Evolutionary conservation across 2,797 vertebrate genomes (phyloP).

Genomic region (Hybognathus amarus): DNA sequence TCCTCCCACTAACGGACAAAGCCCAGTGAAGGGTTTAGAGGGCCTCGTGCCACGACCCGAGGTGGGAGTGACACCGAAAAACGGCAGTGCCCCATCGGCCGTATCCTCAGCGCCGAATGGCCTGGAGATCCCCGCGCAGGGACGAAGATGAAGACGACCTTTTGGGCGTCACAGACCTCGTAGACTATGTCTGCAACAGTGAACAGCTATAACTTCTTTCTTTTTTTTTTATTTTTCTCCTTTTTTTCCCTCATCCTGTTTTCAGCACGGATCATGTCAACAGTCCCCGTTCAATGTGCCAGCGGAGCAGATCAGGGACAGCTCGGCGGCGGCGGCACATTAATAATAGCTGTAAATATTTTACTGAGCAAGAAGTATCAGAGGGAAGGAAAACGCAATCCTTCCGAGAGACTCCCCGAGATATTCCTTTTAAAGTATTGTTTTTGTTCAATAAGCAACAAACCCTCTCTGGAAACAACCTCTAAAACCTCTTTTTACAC

Average conservation of each 20-base stretch:
- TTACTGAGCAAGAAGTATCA: slow-evolving; percentile 27
- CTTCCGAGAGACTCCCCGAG: slow-evolving; percentile 34
- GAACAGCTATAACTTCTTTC: slow-evolving; percentile 89
- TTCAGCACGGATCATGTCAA: slow-evolving; percentile 25
- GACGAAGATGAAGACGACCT: slow-evolving; percentile 98
- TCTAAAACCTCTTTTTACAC: slow-evolving; percentile 56
- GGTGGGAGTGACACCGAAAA: slow-evolving; percentile 73
- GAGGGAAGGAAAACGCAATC: slow-evolving; percentile 4
- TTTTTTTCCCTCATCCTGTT: slow-evolving; percentile 55
- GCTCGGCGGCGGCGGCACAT: not conserved
- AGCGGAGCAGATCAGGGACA: slow-evolving; percentile 14
- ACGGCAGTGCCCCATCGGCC: slow-evolving; percentile 69
- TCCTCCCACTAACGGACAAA: slow-evolving; percentile 92
- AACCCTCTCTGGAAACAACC: slow-evolving; percentile 51
- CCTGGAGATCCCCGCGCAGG: slow-evolving; percentile 81
- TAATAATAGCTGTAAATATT: slow-evolving; percentile 47
- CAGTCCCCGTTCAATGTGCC: slow-evolving; percentile 32
- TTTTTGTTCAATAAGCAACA: slow-evolving; percentile 34
- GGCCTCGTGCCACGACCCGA: slow-evolving; percentile 78
- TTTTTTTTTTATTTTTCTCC: slow-evolving; percentile 63
- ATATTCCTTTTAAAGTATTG: slow-evolving; percentile 47
- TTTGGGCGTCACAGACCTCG: slow-evolving; percentile 97
- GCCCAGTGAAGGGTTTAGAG: slow-evolving; percentile 84
- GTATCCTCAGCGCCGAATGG: slow-evolving; percentile 85
- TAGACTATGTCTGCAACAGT: slow-evolving; percentile 99